Base-by-base conservation (phyloP, 2,888 invertebrate genomes). In the Hydraecia micacea region DNA sequence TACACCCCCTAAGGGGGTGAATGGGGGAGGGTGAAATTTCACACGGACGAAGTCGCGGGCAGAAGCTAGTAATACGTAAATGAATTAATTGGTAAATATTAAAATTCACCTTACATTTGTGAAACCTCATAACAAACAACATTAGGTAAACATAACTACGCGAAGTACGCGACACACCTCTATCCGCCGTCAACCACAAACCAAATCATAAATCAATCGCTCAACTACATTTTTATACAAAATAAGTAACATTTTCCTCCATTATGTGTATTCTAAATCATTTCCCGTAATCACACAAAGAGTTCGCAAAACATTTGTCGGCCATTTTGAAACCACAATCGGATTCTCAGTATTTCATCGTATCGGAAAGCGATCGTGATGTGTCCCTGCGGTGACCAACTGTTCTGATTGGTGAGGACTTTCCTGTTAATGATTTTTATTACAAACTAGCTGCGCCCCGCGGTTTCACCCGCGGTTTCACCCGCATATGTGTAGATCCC, bases 281-380 rank as follows among this genome's bases (percentile, higher is more conserved):
- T 88, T 89, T 89, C 88, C 86, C 85, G 77, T 86, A 89, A 88
- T 84, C 80, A 74, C 78, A 89, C 89, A 89, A 89, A 86, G 89
- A 87, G 81, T 86, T 86, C 46, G 88, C 84, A 84, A 89, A 86
- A 88, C 82, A 81, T 90, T 89, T 87, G 83, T 80, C 84, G 80
- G 87, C 89, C 88, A 88, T 89, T 86, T 87, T 89, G 84, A 91
- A 92, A 90, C 91, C 90, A 85, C 91, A 91, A 92, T 92, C 89
- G 90, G 88, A 90, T 96, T 96, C 96, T 91, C 88, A 80, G 96
- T 95, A 96, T 89, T 88, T 87, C 80, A 83, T 85, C 78, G 89
- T 81, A 88, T 88, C 79, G 86, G 80, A 88, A 87, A 86, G 86
- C 78, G 86, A 87, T 86, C 80, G 77, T 86, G 89, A 90, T 86